These are phyloP conservation scores for Drosophila affinis DNA, from an alignment of 2,888 invertebrate genomes.

Conservation along the genomic window DNA sequence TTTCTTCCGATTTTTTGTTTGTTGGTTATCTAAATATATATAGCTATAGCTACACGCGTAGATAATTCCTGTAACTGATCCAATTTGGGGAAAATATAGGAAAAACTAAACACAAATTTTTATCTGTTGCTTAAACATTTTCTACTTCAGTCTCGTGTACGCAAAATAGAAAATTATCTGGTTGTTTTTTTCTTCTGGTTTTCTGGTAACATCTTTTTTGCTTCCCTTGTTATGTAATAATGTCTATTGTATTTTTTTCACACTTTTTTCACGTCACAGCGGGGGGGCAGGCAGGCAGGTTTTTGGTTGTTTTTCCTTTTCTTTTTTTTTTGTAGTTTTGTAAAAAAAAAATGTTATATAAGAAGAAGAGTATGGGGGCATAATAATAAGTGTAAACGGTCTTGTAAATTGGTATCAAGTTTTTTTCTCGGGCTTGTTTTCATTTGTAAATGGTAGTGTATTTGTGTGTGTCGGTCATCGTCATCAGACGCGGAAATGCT, in stretches of 20 bases:
- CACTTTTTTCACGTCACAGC: slow-evolving; percentile 33
- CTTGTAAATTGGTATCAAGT: slow-evolving; percentile 69
- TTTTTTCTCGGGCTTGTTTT: slow-evolving; percentile 16
- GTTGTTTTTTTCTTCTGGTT: slow-evolving; percentile 31
- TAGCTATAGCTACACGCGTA: slow-evolving; percentile 33
- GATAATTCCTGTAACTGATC: slow-evolving; percentile 60
- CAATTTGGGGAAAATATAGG: slow-evolving; percentile 37
- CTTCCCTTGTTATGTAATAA: slow-evolving; percentile 54
- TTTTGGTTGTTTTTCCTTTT: slow-evolving; percentile 29
- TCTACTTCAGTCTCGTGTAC: slow-evolving; percentile 68
- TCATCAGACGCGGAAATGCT: slow-evolving; percentile 63
- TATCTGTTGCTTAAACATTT: slow-evolving; percentile 39
- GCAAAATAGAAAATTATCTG: slow-evolving; percentile 68
- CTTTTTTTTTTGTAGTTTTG: slow-evolving; percentile 23
- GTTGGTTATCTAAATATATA: slow-evolving; percentile 28
- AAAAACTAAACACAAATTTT: slow-evolving; percentile 44
- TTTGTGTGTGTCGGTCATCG: slow-evolving; percentile 20
- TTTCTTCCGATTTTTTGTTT: slow-evolving; percentile 11
- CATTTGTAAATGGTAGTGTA: slow-evolving; percentile 73
- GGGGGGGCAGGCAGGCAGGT: slow-evolving; percentile 42
- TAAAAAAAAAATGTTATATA: slow-evolving; percentile 46
- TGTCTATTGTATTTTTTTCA: slow-evolving; percentile 12
- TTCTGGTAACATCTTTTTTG: slow-evolving; percentile 52
- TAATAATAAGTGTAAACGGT: slow-evolving; percentile 38
- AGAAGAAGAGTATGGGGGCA: slow-evolving; percentile 23